Evolutionary conservation across 2,888 invertebrate genomes (phyloP).

Genomic region (Bruchidius siliquastri): DNA sequence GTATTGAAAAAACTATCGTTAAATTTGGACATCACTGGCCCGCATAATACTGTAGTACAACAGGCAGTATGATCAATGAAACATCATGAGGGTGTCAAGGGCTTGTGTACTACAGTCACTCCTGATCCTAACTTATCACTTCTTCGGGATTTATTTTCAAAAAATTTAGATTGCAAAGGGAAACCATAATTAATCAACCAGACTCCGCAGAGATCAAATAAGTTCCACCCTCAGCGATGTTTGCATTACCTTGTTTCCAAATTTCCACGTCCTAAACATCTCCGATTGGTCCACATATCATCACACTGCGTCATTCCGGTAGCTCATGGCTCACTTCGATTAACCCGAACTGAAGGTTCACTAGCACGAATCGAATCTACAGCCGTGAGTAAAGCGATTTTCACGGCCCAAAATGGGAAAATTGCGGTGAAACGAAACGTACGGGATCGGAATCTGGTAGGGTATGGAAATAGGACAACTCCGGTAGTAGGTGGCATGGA

Average conservation of each 20-base stretch:
- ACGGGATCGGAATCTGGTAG: slow-evolving; percentile 12
- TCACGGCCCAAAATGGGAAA: background rate
- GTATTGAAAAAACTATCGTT: too few relatives aligned
- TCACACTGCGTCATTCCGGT: slow-evolving; percentile 1
- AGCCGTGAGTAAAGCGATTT: background rate
- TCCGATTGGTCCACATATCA: slow-evolving; percentile 3
- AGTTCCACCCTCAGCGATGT: background rate
- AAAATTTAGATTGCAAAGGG: too few relatives aligned
- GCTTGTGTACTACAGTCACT: background rate
- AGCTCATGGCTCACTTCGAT: background rate
- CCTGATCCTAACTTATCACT: too few relatives aligned
- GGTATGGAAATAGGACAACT: slow-evolving; percentile 15
- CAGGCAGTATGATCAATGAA: background rate
- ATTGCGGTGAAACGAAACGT: background rate
- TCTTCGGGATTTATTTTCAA: too few relatives aligned
- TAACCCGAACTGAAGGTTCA: background rate
- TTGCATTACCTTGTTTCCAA: slow-evolving; percentile 34
- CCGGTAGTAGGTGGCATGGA: slow-evolving; percentile 35
- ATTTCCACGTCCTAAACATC: slow-evolving; percentile 45
- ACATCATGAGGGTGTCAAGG: background rate
- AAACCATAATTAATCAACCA: too few relatives aligned
- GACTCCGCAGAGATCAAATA: too few relatives aligned
- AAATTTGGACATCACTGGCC: background rate
- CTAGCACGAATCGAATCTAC: background rate
- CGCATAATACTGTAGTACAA: background rate